These are phyloP conservation scores for Bembecia ichneumoniformis DNA, from an alignment of 2,888 invertebrate genomes.

Conservation along the genomic window DNA sequence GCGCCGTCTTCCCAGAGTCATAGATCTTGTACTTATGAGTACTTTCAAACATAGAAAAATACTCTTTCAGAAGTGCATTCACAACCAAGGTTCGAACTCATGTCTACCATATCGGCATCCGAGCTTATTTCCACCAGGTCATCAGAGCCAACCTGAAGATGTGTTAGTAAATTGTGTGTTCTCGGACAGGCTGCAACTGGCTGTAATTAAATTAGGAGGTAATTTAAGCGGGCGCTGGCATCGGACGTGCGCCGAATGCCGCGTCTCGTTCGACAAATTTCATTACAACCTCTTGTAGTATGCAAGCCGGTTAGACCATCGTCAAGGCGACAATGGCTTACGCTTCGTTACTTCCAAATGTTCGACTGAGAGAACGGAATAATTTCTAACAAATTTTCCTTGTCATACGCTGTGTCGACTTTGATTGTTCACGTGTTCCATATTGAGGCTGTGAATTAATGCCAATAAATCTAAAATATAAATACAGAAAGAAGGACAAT, in stretches of 20 bases:
- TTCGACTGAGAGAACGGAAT: background rate
- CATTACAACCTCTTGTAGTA: constrained; percentile 45
- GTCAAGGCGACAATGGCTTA: constrained; percentile 9
- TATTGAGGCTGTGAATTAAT: too few species aligned
- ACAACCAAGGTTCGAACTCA: too few species aligned
- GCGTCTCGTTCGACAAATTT: constrained; percentile 42
- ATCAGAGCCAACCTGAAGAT: too few species aligned
- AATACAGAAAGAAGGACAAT: too few species aligned
- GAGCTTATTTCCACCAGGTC: too few species aligned
- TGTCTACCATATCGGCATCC: too few species aligned
- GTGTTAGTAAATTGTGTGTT: constrained; percentile 28
- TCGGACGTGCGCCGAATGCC: constrained; percentile 59
- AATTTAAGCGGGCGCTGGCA: constrained; percentile 41
- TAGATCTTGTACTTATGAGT: too few species aligned
- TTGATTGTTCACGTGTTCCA: too few species aligned
- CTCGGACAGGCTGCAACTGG: constrained; percentile 30
- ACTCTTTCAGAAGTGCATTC: too few species aligned
- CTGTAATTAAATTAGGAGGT: constrained; percentile 60
- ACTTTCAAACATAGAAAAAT: too few species aligned
- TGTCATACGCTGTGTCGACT: background rate
- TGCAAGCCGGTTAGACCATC: constrained; percentile 18
- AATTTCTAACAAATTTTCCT: background rate
- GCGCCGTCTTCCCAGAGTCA: too few species aligned
- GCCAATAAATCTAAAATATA: too few species aligned
- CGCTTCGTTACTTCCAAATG: constrained; percentile 1